A percentile compares a stretch with the other conserved stretches of the same genome.
Conservation (phyloP, 2,797 vertebrate genomes). For the Sebastes nivosus region DNA sequence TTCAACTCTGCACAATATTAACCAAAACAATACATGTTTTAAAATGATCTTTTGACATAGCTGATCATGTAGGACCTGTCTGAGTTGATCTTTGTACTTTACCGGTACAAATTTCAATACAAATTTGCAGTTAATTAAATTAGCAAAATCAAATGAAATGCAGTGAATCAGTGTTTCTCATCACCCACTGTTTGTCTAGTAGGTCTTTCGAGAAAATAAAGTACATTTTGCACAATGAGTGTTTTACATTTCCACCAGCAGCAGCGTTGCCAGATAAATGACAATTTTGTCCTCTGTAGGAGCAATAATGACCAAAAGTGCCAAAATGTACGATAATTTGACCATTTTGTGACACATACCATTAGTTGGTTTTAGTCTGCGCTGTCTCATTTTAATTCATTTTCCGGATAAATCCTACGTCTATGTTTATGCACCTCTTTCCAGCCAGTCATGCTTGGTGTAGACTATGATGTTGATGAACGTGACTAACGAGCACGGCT, state of each 20-base stretch:
- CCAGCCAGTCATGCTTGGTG: too few relatives aligned
- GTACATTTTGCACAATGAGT: not conserved
- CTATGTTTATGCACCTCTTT: too few relatives aligned
- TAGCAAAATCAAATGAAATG: not conserved
- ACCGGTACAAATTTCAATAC: accelerated
- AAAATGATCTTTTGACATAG: not conserved
- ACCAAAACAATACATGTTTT: not conserved
- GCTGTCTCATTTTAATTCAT: too few relatives aligned
- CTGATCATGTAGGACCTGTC: not conserved
- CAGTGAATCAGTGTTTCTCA: not conserved
- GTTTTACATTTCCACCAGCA: not conserved
- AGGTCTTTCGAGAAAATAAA: not conserved
- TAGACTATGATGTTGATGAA: too few relatives aligned
- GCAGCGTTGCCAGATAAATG: not conserved
- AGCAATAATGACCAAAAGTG: too few relatives aligned
- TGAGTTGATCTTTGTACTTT: not conserved
- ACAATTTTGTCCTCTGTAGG: too few relatives aligned
- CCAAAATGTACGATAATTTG: too few relatives aligned
- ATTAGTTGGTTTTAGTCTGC: too few relatives aligned
- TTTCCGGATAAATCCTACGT: too few relatives aligned
- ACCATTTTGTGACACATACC: too few relatives aligned
- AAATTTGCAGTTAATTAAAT: not conserved
- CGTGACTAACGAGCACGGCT: too few relatives aligned
- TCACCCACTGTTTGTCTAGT: too few relatives aligned
- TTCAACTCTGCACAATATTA: not conserved